Conservation (phyloP, 92 coral and sea anemone genomes). For the Parazoanthus swiftii region DNA sequence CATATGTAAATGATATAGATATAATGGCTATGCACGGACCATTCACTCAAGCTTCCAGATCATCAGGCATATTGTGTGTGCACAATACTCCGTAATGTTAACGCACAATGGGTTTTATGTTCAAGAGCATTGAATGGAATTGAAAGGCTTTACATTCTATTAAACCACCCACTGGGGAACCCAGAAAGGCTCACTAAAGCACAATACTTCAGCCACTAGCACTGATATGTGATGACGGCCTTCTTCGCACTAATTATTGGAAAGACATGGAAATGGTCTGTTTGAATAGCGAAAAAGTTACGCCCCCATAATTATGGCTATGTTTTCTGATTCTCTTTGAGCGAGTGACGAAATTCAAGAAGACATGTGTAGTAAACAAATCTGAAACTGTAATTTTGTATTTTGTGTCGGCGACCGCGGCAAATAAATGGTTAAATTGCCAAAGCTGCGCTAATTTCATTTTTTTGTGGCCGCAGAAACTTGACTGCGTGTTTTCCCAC, state of each 20-base stretch:
- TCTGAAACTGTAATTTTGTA: conserved; percentile 15
- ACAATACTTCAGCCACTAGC: conserved; percentile 50
- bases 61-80: conserved; percentile 74
- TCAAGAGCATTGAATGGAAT: conserved; percentile 66
- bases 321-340: conserved; percentile 9
- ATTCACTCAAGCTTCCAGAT: conserved; percentile 69
- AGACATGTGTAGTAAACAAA: conserved; percentile 40
- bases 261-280: conserved; percentile 61
- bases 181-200: conserved; percentile 65
- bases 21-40: conserved; percentile 73
- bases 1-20: conserved; percentile 86
- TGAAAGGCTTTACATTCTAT: conserved; percentile 65
- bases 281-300: conserved; percentile 77
- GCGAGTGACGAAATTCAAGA: conserved; percentile 33
- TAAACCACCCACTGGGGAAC: conserved; percentile 77
- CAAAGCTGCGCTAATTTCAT: conserved; percentile 28
- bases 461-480: conserved; percentile 30
- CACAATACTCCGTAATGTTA: conserved; percentile 82
- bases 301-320: conserved; percentile 83
- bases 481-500: not conserved
- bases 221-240: conserved; percentile 17
- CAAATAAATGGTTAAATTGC: conserved; percentile 29
- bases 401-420: conserved; percentile 21
- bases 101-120: conserved; percentile 72
- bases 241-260: conserved; percentile 37